phyloP scores from a whole-genome alignment of 2,113 vertebrate genomes.

The Chionodraco myersi region DNA sequence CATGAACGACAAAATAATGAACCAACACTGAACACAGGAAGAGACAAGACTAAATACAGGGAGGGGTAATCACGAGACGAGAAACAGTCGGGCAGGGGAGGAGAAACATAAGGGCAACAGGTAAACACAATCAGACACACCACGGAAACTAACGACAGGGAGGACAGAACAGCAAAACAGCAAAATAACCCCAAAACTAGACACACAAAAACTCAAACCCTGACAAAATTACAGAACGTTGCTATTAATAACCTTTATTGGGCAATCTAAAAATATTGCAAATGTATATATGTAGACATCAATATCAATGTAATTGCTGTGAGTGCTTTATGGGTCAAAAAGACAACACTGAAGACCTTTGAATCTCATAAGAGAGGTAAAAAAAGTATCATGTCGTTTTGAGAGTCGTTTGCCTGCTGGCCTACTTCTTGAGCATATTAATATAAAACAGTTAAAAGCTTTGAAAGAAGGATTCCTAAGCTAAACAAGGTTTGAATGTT shows the following conservation, averaged over 20 bases:
- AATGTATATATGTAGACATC: neutral
- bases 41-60: too few relatives aligned
- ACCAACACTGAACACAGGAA: too few relatives aligned
- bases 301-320: too few relatives aligned
- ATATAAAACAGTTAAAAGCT: constrained; percentile 15
- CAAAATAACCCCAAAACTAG: too few relatives aligned
- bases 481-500: constrained; percentile 55
- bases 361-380: constrained; percentile 1
- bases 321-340: constrained; percentile 18
- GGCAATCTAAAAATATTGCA: constrained; percentile 34
- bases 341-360: constrained; percentile 29
- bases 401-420: constrained; percentile 40
- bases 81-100: too few relatives aligned
- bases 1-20: too few relatives aligned
- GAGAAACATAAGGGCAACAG: too few relatives aligned
- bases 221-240: neutral
- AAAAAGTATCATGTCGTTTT: constrained; percentile 4
- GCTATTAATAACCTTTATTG: constrained; percentile 32
- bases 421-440: constrained; percentile 22
- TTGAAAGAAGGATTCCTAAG: constrained; percentile 38
- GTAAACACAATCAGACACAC: too few relatives aligned
- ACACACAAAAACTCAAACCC: too few relatives aligned
- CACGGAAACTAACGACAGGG: too few relatives aligned
- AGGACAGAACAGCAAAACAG: too few relatives aligned
- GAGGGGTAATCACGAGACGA: too few relatives aligned